Evolutionary conservation across 1,140 invertebrate species (phyloP), one percentile per base, ranked within the genome.

Genomic region (Branchinecta lindahli): DNA sequence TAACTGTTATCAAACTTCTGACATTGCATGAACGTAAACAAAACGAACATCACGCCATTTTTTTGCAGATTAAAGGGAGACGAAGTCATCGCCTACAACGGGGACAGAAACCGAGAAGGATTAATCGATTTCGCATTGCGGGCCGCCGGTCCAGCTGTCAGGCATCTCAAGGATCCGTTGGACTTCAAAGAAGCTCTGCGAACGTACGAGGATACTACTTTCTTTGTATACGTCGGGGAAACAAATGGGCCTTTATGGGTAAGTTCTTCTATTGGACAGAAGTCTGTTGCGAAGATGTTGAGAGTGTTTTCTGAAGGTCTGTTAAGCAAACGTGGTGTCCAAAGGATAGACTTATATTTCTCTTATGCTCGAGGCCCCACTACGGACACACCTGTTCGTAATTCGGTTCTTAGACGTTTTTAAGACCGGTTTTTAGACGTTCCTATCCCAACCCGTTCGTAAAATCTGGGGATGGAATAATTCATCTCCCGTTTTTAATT

Each of bases 101-200:
- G 95, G 7, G 96, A 98, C 74, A 84, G 95, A 75, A 86, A 85
- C 33, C 89, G 89, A 76, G 91, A 96, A 72, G 92, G 95, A 73
- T 90, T 99, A 73, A 84, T 98, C 0, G 90, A 94, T 75, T 99
- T 97, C 86, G 93, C 92, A 9, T 78, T 88, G 70, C 83, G 94
- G 77, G 89, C 97, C 83, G 86, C 86, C 72, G 91, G 93, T 65
- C 91, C 92, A 15, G 85, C 91, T 7, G 87, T 96, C 3, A 86
- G 91, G 75, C 83, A 86, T 75, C 82, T 95, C 18, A 87, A 86
- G 20, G 86, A 85, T 77, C 81, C 85, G 18, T 86, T 91, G 72
- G 91, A 89, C 75, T 84, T 94, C 72, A 84, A 87, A 66, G 85
- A 84, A 74, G 81, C 90, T 5, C 88, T 89, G 77, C 84, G 83